These are phyloP conservation scores for Eumeta japonica DNA, from an alignment of 1,140 invertebrate species.

Conservation along the genomic window DNA sequence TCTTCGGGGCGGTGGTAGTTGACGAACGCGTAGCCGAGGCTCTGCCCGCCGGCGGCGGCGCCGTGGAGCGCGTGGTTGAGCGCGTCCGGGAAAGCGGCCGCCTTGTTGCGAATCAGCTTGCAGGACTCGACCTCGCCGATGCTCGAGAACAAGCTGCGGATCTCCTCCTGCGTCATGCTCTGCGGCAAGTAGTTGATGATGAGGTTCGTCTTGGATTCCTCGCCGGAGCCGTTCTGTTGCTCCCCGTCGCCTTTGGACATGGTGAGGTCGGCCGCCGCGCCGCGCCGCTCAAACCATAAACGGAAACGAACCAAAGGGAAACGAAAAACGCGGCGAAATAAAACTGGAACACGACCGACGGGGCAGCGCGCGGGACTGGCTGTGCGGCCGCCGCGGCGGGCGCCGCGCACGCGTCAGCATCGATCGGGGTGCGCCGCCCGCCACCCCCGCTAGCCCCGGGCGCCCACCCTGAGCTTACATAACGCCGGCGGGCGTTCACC, in stretches of 20 bases:
- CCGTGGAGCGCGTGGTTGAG: conserved; percentile 52
- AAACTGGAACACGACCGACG: conserved; percentile 40
- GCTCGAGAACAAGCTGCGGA: conserved; percentile 93
- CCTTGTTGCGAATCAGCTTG: conserved; percentile 98
- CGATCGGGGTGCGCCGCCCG: conserved; percentile 28
- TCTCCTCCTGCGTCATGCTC: conserved; percentile 99
- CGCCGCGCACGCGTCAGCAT: conserved; percentile 37
- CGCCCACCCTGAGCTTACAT: conserved; percentile 36
- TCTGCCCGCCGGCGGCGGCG: conserved; percentile 97
- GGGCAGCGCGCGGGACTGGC: conserved; percentile 40
- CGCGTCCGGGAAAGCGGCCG: conserved; percentile 54
- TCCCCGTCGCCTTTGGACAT: conserved; percentile 80
- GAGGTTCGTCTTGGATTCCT: conserved; percentile 96
- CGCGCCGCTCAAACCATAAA: conserved; percentile 55
- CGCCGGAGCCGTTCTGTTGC: conserved; percentile 70
- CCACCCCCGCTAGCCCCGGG: no score
- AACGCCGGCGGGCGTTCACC: conserved; percentile 54
- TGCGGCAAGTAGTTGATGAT: conserved; percentile 99
- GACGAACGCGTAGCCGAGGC: conserved; percentile 98
- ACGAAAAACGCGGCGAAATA: conserved; percentile 53
- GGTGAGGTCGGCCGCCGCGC: no score
- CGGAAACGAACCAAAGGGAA: conserved; percentile 57
- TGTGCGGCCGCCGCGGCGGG: conserved; percentile 24
- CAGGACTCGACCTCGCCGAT: conserved; percentile 99
- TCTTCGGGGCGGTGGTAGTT: conserved; percentile 97